phyloP scores from a whole-genome alignment of 2,888 invertebrate species.

The Drosophila emarginata region DNA sequence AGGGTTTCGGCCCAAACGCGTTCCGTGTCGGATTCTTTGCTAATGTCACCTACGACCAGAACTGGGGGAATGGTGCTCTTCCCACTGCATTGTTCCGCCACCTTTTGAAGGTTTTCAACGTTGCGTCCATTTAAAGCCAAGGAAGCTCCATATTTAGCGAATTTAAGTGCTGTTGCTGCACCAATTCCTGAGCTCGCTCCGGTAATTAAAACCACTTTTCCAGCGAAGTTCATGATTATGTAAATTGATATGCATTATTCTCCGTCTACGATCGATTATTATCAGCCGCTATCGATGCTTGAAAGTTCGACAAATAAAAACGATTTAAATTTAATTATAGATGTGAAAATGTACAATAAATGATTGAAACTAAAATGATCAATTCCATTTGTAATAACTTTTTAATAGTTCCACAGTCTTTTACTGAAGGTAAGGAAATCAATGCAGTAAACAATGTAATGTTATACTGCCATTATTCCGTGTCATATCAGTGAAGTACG shows the following conservation, averaged over 20 bases:
- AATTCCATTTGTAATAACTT: too few relatives aligned
- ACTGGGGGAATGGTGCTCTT: slow-evolving; percentile 54
- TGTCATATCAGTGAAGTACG: neutral
- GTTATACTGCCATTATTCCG: neutral
- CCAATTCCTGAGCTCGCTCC: slow-evolving; percentile 91
- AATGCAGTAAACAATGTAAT: neutral
- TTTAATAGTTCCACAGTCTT: neutral
- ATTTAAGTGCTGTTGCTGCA: slow-evolving; percentile 87
- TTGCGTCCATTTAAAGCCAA: slow-evolving; percentile 87
- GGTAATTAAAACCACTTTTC: slow-evolving; percentile 86
- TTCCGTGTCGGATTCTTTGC: slow-evolving; percentile 88
- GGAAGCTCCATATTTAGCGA: slow-evolving; percentile 86
- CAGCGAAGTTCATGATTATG: slow-evolving; percentile 84
- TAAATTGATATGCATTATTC: neutral
- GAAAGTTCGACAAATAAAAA: neutral
- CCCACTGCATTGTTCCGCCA: slow-evolving; percentile 84
- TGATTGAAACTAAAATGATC: too few relatives aligned
- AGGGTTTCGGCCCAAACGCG: slow-evolving; percentile 89
- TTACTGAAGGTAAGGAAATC: neutral
- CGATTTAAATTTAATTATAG: too few relatives aligned
- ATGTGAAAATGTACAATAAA: too few relatives aligned
- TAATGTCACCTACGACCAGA: slow-evolving; percentile 87
- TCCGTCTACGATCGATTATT: neutral
- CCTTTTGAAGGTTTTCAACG: slow-evolving; percentile 86
- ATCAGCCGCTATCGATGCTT: neutral